Conservation (phyloP, 2,888 invertebrate genomes). For the Nebria salina region DNA sequence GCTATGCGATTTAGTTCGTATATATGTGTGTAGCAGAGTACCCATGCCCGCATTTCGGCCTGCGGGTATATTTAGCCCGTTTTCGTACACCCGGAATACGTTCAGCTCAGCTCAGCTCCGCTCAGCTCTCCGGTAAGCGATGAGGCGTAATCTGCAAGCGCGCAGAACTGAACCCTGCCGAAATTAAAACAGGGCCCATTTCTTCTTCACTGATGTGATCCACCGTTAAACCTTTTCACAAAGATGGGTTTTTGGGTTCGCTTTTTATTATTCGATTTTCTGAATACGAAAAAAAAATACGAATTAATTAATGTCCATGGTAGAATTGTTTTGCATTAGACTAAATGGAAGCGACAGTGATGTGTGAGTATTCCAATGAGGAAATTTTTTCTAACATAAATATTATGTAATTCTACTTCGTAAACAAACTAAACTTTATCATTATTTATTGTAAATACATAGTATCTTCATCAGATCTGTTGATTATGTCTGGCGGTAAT, state of each 20-base stretch:
- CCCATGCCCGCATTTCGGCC: neutral
- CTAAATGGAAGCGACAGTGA: neutral
- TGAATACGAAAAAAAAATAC: neutral
- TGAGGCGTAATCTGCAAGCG: constrained; percentile 10
- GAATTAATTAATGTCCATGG: neutral
- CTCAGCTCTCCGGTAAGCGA: constrained; percentile 3
- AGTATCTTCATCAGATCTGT: too few relatives aligned
- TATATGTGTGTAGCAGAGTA: neutral
- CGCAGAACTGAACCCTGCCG: neutral
- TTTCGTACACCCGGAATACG: neutral
- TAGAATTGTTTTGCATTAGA: neutral
- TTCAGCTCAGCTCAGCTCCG: constrained; percentile 6
- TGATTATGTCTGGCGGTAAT: too few relatives aligned
- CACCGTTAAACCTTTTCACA: neutral
- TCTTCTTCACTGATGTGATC: neutral
- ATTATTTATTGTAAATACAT: too few relatives aligned
- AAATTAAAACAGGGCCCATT: neutral
- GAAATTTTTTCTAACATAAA: neutral
- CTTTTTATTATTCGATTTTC: neutral
- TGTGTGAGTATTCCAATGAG: neutral
- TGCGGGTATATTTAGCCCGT: constrained; percentile 14
- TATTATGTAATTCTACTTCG: too few relatives aligned
- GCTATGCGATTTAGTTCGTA: neutral
- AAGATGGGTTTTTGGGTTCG: neutral
- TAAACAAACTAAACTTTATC: too few relatives aligned